A percentile compares a stretch with the other conserved stretches of the same genome.
Conservation (phyloP, 2,113 vertebrate genomes). For the Tenebrosternarchus preto region DNA sequence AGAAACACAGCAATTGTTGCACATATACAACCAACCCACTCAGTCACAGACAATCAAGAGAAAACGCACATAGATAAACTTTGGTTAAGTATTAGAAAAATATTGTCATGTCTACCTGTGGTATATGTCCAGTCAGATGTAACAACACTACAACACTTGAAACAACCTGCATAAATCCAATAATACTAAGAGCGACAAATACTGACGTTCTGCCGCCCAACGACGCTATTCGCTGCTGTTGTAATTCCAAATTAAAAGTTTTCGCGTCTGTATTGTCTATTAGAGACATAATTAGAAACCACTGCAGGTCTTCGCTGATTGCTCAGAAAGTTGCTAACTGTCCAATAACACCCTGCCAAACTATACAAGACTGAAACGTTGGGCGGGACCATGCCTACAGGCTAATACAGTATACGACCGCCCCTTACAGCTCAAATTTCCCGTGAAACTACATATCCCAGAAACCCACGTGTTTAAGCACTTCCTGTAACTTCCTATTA, state of each 20-base stretch:
- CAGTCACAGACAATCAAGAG: too few species aligned
- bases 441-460: conserved; percentile 12
- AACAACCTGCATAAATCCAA: conserved; percentile 16
- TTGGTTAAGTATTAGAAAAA: not conserved
- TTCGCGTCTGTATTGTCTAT: not conserved
- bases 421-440: too few species aligned
- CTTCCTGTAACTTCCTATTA: conserved; percentile 10
- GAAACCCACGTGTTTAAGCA: not conserved
- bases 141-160: conserved; percentile 18
- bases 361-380: not conserved
- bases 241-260: not conserved
- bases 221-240: not conserved
- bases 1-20: too few species aligned
- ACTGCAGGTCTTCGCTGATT: not conserved
- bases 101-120: not conserved
- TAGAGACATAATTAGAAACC: not conserved
- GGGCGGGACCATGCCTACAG: too few species aligned
- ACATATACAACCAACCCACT: too few species aligned
- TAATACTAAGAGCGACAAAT: not conserved
- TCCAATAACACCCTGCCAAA: too few species aligned
- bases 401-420: too few species aligned
- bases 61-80: too few species aligned
- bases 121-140: conserved; percentile 17
- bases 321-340: not conserved
- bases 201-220: not conserved